phyloP scores from a whole-genome alignment of 2,888 invertebrate species.

The Drosophila fungiperda region DNA sequence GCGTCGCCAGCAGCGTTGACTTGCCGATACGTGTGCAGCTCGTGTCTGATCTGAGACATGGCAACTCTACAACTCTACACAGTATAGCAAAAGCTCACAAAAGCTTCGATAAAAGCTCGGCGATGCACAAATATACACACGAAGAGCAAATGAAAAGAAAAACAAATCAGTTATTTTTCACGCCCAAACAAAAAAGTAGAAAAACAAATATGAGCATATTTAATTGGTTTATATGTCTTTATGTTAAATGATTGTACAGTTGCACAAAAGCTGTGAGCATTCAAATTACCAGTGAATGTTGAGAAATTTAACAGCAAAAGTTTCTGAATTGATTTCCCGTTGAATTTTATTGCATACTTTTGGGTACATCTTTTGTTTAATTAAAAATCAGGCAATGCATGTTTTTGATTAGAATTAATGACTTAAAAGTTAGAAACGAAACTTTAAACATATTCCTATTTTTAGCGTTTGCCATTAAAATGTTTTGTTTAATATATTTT shows the following conservation, averaged over 20 bases:
- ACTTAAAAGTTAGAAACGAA: not conserved
- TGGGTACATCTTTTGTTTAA: conserved; percentile 20
- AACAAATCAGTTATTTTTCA: not conserved
- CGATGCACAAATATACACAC: not conserved
- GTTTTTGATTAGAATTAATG: not conserved
- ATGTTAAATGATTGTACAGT: conserved; percentile 5
- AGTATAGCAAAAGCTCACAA: conserved; percentile 20
- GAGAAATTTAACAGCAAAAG: not conserved
- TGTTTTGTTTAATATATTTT: not conserved
- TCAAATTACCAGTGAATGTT: not conserved
- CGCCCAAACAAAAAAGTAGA: not conserved
- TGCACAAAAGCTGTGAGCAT: not conserved
- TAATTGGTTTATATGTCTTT: not conserved
- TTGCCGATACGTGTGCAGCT: conserved; percentile 25
- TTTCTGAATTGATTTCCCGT: not conserved
- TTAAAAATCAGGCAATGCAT: not conserved
- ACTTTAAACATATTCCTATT: not conserved
- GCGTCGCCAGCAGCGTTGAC: conserved; percentile 9
- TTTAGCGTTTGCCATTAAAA: too few species aligned
- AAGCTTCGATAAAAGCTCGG: conserved; percentile 42
- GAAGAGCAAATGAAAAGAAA: not conserved
- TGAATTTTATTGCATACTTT: conserved; percentile 44
- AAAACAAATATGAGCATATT: not conserved
- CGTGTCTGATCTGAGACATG: conserved; percentile 30
- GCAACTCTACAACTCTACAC: conserved; percentile 53